Percentiles rank a stretch among this genome's conserved stretches.
These are phyloP conservation scores for Idaea aversata DNA, from an alignment of 2,888 invertebrate genomes.

Conservation along the genomic window DNA sequence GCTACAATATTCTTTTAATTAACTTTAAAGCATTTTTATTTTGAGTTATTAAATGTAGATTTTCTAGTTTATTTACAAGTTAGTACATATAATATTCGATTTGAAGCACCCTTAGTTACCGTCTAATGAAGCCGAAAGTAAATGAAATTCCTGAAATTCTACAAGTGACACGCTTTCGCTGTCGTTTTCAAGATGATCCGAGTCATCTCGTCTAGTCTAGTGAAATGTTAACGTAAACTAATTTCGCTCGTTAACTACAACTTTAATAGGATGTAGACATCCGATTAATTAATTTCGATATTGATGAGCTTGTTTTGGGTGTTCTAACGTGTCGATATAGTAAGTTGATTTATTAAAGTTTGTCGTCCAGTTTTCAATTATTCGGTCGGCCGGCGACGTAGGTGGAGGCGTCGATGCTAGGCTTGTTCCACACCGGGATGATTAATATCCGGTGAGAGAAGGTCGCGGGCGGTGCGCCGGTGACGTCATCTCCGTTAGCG, in stretches of 20 bases:
- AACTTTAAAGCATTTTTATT: no score
- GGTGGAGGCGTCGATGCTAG: constrained; percentile 26
- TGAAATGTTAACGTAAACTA: constrained; percentile 20
- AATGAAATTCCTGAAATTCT: constrained; percentile 15
- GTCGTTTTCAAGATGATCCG: constrained; percentile 7
- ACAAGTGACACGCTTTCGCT: constrained; percentile 15
- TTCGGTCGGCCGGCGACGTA: constrained; percentile 30
- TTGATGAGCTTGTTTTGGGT: constrained; percentile 28
- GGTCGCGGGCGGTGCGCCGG: constrained; percentile 57
- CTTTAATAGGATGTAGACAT: constrained; percentile 26
- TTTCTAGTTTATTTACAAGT: neutral
- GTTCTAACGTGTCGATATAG: constrained; percentile 23
- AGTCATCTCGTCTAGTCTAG: constrained; percentile 14
- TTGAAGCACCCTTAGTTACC: neutral
- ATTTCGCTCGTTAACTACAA: constrained; percentile 24
- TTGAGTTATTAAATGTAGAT: no score
- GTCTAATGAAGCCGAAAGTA: constrained; percentile 1
- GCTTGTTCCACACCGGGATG: constrained; percentile 56
- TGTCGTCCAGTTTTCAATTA: constrained; percentile 52
- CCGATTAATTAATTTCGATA: constrained; percentile 26
- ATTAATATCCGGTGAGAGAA: constrained; percentile 76
- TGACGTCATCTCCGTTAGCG: constrained; percentile 73
- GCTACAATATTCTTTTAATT: neutral
- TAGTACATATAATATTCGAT: no score
- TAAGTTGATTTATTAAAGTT: constrained; percentile 31